Evolutionary conservation across 2,797 vertebrate species (phyloP).

Genomic region (Pangasius sanitwongsei): DNA sequence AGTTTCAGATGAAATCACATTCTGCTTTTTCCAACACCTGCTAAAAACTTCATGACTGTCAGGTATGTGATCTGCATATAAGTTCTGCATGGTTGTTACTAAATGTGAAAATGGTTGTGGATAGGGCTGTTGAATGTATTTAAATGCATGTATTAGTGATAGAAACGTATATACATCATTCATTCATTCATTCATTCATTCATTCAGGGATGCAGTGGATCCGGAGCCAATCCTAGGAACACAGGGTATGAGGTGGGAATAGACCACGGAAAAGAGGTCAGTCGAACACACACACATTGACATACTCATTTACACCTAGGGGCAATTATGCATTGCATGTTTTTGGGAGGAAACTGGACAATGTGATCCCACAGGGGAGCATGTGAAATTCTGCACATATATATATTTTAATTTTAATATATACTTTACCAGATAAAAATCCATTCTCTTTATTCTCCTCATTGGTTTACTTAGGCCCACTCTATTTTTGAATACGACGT

Average conservation of each 20-base stretch:
- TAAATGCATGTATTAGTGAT: neutral
- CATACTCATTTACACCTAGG: neutral
- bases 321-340: neutral
- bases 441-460: neutral
- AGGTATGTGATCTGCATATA: neutral
- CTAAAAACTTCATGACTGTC: neutral
- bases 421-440: neutral
- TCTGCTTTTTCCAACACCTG: neutral
- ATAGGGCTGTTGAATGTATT: neutral
- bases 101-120: neutral
- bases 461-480: neutral
- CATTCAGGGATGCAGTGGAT: too few relatives aligned
- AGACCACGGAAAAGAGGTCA: neutral
- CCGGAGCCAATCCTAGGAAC: neutral
- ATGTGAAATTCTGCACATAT: neutral
- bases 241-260: neutral
- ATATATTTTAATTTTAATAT: neutral
- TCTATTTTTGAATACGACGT: neutral
- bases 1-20: neutral
- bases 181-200: too few relatives aligned
- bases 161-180: neutral
- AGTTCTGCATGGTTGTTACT: neutral
- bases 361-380: neutral
- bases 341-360: neutral
- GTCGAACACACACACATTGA: neutral